Base-by-base conservation (phyloP, 2,888 invertebrate species). In the Ormyrus rosae region DNA sequence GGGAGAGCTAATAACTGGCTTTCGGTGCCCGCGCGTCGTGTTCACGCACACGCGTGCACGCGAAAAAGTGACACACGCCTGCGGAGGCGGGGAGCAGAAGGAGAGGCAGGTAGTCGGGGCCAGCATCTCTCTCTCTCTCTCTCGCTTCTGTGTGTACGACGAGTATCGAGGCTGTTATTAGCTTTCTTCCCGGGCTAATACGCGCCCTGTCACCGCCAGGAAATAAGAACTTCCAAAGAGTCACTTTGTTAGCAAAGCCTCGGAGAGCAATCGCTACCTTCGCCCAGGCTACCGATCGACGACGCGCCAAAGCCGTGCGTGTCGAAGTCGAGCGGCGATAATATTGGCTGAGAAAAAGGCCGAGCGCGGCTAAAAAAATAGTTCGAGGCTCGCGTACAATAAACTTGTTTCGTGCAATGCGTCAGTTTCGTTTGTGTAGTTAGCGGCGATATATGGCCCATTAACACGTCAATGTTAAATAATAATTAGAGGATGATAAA, bases 181-280 rank as follows among this genome's bases (percentile, higher is more conserved):
- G 88, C 89, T 88, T 87, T 88, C 86, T 87, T 87, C 86, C 85
- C 63, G 67, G 80, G 82, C 83, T 90, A 90, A 90, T 89, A 87
- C 87, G 86, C 86, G 87, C 86, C 89, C 90, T 91, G 90, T 91
- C 90, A 91, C 82, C 84, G 84, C 78, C 90, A 90, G 90, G 84
- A 88, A 86, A 87, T 85, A 86, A 88, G 88, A 87, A 88, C 86
- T 85, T 83, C 77, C 81, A 85, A 83, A 83, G 81, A 83, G 83
- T 83, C 82, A 83, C 81, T 83, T 83, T 83, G 83, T 83, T 83
- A 82, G 80, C 60, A 48, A 11, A 50, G 45, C 77, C 58, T 64
- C 61, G 34, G 34, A 34, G 34, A 34, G 67, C 80, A 75, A 72
- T 82, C 82, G 72, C 80, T 70, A 75, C 55, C 64, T 71, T 74